A percentile compares a stretch with the other conserved stretches of the same genome.
These are phyloP conservation scores for Phrixothrix hirtus DNA, from an alignment of 2,888 invertebrate species.

Conservation along the genomic window DNA sequence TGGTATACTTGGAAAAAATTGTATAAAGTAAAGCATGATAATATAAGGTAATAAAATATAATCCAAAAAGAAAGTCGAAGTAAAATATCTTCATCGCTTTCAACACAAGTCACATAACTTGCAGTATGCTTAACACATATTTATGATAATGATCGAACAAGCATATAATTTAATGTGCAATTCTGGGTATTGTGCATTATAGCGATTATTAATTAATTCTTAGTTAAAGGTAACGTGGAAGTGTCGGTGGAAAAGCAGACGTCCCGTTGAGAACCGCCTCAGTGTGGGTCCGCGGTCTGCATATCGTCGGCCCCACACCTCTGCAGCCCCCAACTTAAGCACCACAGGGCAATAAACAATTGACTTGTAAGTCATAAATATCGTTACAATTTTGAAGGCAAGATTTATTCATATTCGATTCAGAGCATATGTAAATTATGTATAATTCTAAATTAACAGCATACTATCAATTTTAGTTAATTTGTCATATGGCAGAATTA, in stretches of 20 bases:
- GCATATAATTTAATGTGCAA: constrained; percentile 39
- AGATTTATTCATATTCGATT: not conserved
- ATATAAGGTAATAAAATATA: constrained; percentile 5
- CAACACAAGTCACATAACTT: constrained; percentile 32
- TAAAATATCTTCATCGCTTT: constrained; percentile 34
- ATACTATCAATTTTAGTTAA: too few relatives aligned
- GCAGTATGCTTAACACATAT: constrained; percentile 34
- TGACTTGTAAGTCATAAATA: constrained; percentile 47
- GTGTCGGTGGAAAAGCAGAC: constrained; percentile 35
- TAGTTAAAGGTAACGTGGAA: constrained; percentile 43
- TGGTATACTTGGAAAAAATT: too few relatives aligned
- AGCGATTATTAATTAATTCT: constrained; percentile 44
- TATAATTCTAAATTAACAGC: too few relatives aligned
- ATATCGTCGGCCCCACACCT: constrained; percentile 47
- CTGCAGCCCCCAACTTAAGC: constrained; percentile 44
- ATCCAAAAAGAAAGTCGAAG: constrained; percentile 19
- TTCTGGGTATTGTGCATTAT: constrained; percentile 43
- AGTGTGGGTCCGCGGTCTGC: constrained; percentile 39
- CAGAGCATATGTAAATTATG: not conserved
- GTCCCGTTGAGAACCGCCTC: constrained; percentile 26
- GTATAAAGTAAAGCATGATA: too few relatives aligned
- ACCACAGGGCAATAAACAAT: constrained; percentile 50
- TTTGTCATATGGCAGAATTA: too few relatives aligned
- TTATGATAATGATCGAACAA: constrained; percentile 42
- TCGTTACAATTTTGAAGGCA: not conserved